Evolutionary conservation across 2,797 vertebrate genomes (phyloP), one percentile per base, ranked within the genome.

Genomic region (Agapornis canus): DNA sequence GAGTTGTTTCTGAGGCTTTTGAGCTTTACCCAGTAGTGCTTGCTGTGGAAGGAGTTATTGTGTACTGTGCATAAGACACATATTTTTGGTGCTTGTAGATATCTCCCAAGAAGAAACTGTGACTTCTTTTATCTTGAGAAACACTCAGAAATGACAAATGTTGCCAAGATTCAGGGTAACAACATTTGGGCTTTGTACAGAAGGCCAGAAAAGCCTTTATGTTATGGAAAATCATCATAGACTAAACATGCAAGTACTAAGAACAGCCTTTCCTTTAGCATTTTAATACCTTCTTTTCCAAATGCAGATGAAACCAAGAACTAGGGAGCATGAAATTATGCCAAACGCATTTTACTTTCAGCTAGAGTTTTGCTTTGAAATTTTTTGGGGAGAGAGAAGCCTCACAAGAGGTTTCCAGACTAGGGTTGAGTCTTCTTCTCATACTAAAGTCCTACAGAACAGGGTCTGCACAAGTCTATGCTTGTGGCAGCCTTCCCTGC

Each of bases 31-130:
- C 63, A 60, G 68, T 13, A 85, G 70, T n/a, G 22, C 64, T 84
- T 85, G 51, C 37, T 82, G 49, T 91, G 35, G 76, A 92, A 84
- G 59, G 51, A 82, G 37, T 75, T 91, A 32, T 14, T 61, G 12
- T 78, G 48, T 42, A 21, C n/a, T 40, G 5, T 59, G 27, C 49
- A 32, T 37, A 57, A 84, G 21, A 17, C 56, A 69, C 31, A 12
- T 84, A 61, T 59, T 93, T 93, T 86, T 59, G 66, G n/a, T 86
- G 22, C 54, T 60, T 85, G 48, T 54, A 85, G 78, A 87, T 89
- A 77, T 77, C 21, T 80, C 48, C 14, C 40, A 49, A 43, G 75
- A 87, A 96, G 61, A 91, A 92, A 82, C 68, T 82, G 76, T 60
- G 71, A 91, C 71, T 68, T 23, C 25, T 85, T 35, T 71, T 88